These are phyloP conservation scores for Endotricha flammealis DNA, from an alignment of 2,888 invertebrate species.

Conservation along the genomic window DNA sequence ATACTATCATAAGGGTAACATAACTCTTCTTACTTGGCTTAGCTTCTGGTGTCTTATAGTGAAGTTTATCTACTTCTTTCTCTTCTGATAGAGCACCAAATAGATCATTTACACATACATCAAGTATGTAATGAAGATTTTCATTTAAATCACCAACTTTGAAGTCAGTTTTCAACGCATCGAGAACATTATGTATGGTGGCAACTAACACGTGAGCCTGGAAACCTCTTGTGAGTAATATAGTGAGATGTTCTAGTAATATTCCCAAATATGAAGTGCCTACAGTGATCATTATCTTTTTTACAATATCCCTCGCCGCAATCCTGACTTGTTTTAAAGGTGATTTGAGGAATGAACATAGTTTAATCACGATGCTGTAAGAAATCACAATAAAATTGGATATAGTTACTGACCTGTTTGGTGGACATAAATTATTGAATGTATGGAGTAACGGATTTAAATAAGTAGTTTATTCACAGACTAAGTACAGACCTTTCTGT, in stretches of 20 bases:
- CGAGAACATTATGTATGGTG: constrained; percentile 90
- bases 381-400: no score
- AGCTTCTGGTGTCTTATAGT: constrained; percentile 88
- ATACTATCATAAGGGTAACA: constrained; percentile 89
- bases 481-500: no score
- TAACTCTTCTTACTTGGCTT: constrained; percentile 90
- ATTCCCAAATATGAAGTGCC: constrained; percentile 89
- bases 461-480: no score
- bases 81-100: constrained; percentile 94
- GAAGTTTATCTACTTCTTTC: constrained; percentile 92
- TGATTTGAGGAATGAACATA: constrained; percentile 94
- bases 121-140: constrained; percentile 85
- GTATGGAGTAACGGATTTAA: no score
- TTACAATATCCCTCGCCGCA: constrained; percentile 92
- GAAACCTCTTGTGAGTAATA: constrained; percentile 90
- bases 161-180: constrained; percentile 83
- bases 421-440: no score
- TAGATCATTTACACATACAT: constrained; percentile 91
- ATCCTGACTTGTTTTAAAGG: constrained; percentile 91
- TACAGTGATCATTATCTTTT: constrained; percentile 90
- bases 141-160: constrained; percentile 87
- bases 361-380: constrained; percentile 88
- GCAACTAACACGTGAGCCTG: constrained; percentile 96
- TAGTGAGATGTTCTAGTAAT: constrained; percentile 88
- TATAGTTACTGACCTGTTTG: no score